Evolutionary conservation across 2,113 vertebrate genomes (phyloP).

Genomic region (Chloroceryle aenea): DNA sequence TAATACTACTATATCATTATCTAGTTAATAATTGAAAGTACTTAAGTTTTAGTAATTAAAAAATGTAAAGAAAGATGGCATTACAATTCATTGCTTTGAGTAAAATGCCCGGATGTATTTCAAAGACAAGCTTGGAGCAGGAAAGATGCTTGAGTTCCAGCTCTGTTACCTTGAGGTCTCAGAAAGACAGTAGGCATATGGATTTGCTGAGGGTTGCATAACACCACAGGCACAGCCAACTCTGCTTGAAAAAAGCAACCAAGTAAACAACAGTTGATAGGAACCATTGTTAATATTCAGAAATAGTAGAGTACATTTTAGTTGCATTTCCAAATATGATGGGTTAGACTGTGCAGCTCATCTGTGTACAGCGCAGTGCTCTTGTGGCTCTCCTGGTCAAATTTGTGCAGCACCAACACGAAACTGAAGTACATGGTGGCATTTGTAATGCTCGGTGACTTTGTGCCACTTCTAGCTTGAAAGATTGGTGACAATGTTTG

Average conservation of each 20-base stretch:
- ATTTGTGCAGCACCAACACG: background rate
- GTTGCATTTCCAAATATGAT: background rate
- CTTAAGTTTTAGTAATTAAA: background rate
- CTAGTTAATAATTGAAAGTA: background rate
- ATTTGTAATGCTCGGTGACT: background rate
- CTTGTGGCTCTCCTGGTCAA: background rate
- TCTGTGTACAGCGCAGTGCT: background rate
- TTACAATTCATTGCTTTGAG: background rate
- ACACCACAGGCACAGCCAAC: background rate
- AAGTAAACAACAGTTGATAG: background rate
- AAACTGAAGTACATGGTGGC: background rate
- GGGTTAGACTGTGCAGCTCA: background rate
- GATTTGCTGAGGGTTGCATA: slow-evolving; percentile 48
- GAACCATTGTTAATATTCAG: background rate
- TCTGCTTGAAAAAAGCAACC: background rate
- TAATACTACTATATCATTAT: background rate
- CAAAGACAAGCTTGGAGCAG: background rate
- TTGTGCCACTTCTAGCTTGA: background rate
- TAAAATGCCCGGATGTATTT: background rate
- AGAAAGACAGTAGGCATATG: background rate
- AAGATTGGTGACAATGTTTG: background rate
- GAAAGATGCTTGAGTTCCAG: background rate
- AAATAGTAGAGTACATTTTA: background rate
- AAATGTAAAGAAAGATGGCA: background rate
- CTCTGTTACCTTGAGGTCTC: background rate